Percentiles rank a stretch among this genome's conserved stretches.
These are phyloP conservation scores for Bradypodion ventrale DNA, from an alignment of 2,797 vertebrate species.

Conservation along the genomic window DNA sequence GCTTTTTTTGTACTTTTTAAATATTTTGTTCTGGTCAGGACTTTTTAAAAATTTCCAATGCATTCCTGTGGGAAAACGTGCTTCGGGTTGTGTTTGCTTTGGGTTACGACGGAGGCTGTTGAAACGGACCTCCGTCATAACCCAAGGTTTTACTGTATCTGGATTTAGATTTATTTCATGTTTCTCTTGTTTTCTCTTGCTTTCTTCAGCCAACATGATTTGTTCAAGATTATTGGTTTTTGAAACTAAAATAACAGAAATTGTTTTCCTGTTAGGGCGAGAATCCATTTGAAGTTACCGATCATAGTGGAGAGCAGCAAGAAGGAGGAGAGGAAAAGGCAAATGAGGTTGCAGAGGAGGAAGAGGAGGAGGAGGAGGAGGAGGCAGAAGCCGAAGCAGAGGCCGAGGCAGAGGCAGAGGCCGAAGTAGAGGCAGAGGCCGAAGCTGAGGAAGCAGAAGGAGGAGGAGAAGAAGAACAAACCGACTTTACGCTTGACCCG, in stretches of 20 bases:
- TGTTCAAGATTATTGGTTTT: not conserved
- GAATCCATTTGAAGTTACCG: conserved; percentile 82
- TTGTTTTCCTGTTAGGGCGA: conserved; percentile 73
- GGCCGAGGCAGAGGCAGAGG: conserved; percentile 10
- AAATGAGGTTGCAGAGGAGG: conserved; percentile 22
- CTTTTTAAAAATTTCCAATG: too few relatives aligned
- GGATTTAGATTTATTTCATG: not conserved
- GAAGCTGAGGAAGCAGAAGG: conserved; percentile 4
- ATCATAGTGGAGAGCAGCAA: conserved; percentile 75
- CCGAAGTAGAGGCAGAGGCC: conserved; percentile 4
- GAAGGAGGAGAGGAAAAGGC: conserved; percentile 10
- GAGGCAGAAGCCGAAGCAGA: conserved; percentile 12
- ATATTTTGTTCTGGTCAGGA: too few relatives aligned
- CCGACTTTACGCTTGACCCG: conserved; percentile 71
- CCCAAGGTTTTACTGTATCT: too few relatives aligned
- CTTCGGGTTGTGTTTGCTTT: too few relatives aligned
- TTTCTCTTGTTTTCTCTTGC: conserved; percentile 11
- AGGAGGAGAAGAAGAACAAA: conserved; percentile 63
- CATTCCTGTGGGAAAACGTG: too few relatives aligned
- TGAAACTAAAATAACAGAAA: not conserved
- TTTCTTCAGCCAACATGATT: not conserved
- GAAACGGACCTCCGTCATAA: too few relatives aligned
- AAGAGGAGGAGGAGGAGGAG: conserved; percentile 11
- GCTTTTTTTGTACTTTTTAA: too few relatives aligned
- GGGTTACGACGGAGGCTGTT: too few relatives aligned